phyloP scores from a whole-genome alignment of 2,888 invertebrate species.

The Ennomos fuscantarius region DNA sequence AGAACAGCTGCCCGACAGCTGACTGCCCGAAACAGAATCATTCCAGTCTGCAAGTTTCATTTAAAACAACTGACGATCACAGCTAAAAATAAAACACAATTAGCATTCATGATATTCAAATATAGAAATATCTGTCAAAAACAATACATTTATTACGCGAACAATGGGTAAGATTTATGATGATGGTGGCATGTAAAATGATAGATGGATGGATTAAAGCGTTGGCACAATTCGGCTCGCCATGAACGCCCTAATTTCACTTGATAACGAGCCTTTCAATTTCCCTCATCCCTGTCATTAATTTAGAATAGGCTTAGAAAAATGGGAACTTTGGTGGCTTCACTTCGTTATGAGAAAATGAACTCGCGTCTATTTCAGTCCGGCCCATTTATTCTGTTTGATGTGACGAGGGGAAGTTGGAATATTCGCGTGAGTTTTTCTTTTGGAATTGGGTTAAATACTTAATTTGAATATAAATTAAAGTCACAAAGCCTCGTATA shows the following conservation, averaged over 20 bases:
- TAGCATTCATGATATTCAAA: too few species aligned
- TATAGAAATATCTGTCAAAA: constrained; percentile 24
- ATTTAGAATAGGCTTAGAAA: constrained; percentile 25
- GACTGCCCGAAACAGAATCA: too few species aligned
- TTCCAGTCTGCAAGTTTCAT: too few species aligned
- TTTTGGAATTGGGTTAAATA: neutral
- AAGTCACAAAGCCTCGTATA: too few species aligned
- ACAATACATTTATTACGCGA: constrained; percentile 39
- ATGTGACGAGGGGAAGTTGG: constrained; percentile 4
- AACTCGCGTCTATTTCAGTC: constrained; percentile 1
- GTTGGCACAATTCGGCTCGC: constrained; percentile 14
- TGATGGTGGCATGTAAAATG: constrained; percentile 43
- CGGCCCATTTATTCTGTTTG: constrained; percentile 23
- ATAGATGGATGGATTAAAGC: constrained; percentile 47
- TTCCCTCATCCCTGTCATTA: constrained; percentile 19
- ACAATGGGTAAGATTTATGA: constrained; percentile 49
- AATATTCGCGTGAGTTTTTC: neutral
- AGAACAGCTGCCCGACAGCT: too few species aligned
- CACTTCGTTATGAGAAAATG: constrained; percentile 23
- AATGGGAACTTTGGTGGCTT: constrained; percentile 8
- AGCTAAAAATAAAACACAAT: neutral
- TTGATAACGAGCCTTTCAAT: constrained; percentile 24
- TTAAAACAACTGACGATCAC: too few species aligned
- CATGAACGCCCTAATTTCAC: constrained; percentile 24
- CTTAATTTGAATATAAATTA: too few species aligned